These are phyloP conservation scores for Sphyrna mokarran DNA, from an alignment of 2,113 vertebrate genomes.

Conservation along the genomic window DNA sequence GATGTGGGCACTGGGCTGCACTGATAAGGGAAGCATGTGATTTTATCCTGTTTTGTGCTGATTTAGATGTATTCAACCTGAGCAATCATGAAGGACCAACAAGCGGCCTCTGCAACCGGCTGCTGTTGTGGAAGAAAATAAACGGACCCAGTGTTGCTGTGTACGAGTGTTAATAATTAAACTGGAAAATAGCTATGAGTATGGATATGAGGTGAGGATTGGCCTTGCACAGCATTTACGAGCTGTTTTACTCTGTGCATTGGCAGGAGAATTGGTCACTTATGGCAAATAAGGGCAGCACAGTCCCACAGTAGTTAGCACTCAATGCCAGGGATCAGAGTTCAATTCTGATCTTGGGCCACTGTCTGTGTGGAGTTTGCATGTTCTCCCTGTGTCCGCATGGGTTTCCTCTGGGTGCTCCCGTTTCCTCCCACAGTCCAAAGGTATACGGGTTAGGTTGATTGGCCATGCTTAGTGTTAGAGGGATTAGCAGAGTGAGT, in stretches of 20 bases:
- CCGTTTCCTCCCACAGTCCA: too few relatives aligned
- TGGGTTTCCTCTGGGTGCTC: too few relatives aligned
- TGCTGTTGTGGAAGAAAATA: background rate
- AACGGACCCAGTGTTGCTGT: background rate
- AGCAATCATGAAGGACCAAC: background rate
- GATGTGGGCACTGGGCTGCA: background rate
- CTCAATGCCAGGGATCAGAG: too few relatives aligned
- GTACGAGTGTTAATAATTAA: background rate
- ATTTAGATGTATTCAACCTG: background rate
- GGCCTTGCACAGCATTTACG: background rate
- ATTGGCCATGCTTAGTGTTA: too few relatives aligned
- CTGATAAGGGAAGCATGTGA: background rate
- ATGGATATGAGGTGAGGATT: background rate
- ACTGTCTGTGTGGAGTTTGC: too few relatives aligned
- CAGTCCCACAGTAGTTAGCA: too few relatives aligned
- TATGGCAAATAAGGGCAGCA: too few relatives aligned
- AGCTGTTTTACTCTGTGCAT: background rate
- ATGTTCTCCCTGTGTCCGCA: too few relatives aligned
- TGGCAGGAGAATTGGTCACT: too few relatives aligned
- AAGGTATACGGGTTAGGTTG: too few relatives aligned
- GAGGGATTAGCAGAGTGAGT: too few relatives aligned
- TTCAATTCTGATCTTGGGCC: too few relatives aligned
- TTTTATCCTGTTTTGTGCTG: background rate
- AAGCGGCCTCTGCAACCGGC: background rate
- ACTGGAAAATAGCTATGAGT: background rate